Conservation (phyloP, 2,113 vertebrate genomes). For the Macroglossus sobrinus region DNA sequence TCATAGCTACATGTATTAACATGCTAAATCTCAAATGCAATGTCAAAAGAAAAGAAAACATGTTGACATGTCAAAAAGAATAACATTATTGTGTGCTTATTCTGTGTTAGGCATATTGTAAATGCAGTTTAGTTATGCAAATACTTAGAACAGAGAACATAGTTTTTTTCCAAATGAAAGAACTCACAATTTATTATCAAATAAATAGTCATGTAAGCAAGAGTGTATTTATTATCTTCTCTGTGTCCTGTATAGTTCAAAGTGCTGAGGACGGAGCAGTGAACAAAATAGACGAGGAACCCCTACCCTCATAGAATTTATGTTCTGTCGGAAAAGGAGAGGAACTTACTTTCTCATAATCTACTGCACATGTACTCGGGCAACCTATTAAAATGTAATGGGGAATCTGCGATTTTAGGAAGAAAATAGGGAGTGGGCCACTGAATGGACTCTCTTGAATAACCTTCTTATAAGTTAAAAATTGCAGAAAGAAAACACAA, state of each 20-base stretch:
- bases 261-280: not conserved
- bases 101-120: not conserved
- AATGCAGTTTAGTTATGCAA: not conserved
- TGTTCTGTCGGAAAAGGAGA: not conserved
- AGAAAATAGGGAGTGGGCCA: not conserved
- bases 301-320: not conserved
- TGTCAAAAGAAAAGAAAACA: not conserved
- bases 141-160: not conserved
- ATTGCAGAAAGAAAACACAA: not conserved
- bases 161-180: not conserved
- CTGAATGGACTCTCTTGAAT: not conserved
- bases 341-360: not conserved
- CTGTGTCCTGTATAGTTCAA: not conserved
- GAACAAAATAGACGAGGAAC: not conserved
- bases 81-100: not conserved
- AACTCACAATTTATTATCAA: not conserved
- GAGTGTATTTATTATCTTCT: not conserved
- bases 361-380: not conserved
- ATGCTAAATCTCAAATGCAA: not conserved
- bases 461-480: not conserved
- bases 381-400: no score
- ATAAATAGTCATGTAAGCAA: not conserved
- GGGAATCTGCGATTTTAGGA: not conserved
- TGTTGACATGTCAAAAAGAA: not conserved
- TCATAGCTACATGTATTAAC: not conserved